Evolutionary conservation across 2,113 vertebrate genomes (phyloP).

Genomic region (Cephalopholis sonnerati): DNA sequence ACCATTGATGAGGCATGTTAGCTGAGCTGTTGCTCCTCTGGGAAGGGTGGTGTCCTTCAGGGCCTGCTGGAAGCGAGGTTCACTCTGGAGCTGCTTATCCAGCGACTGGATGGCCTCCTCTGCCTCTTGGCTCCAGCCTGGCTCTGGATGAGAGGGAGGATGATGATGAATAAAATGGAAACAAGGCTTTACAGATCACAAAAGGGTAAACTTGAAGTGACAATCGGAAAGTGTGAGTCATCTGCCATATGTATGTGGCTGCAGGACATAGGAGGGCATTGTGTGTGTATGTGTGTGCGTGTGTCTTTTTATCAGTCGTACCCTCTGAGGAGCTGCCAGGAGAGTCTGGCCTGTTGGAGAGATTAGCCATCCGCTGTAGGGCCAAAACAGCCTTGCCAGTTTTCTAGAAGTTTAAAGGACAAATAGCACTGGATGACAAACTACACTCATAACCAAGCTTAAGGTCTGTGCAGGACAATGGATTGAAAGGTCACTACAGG

Average conservation of each 20-base stretch:
- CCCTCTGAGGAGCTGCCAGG: slow-evolving; percentile 76
- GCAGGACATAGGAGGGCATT: slow-evolving; percentile 28
- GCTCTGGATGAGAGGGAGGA: slow-evolving; percentile 70
- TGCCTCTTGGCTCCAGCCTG: slow-evolving; percentile 76
- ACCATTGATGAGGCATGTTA: slow-evolving; percentile 79
- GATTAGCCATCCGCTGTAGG: slow-evolving; percentile 87
- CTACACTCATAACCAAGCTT: slow-evolving; percentile 17
- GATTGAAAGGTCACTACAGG: slow-evolving; percentile 29
- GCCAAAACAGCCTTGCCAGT: slow-evolving; percentile 91
- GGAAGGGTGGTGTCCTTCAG: slow-evolving; percentile 74
- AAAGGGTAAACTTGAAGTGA: slow-evolving; percentile 74
- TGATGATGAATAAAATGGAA: slow-evolving; percentile 22
- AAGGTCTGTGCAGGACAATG: slow-evolving; percentile 18
- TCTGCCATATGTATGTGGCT: slow-evolving; percentile 59
- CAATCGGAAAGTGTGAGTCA: slow-evolving; percentile 69
- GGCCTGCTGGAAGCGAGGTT: slow-evolving; percentile 74
- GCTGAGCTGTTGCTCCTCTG: slow-evolving; percentile 69
- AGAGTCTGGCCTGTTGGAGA: slow-evolving; percentile 79
- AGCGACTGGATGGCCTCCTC: slow-evolving; percentile 75
- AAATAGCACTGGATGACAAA: slow-evolving; percentile 52
- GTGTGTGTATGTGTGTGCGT: background rate
- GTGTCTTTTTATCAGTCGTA: slow-evolving; percentile 60
- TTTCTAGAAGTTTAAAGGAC: slow-evolving; percentile 84
- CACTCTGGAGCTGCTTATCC: slow-evolving; percentile 76
- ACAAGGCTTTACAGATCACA: slow-evolving; percentile 66